A percentile compares a stretch with the other conserved stretches of the same genome.
phyloP scores from a whole-genome alignment of 2,888 invertebrate genomes.

The Mimumesa dahlbomi region DNA sequence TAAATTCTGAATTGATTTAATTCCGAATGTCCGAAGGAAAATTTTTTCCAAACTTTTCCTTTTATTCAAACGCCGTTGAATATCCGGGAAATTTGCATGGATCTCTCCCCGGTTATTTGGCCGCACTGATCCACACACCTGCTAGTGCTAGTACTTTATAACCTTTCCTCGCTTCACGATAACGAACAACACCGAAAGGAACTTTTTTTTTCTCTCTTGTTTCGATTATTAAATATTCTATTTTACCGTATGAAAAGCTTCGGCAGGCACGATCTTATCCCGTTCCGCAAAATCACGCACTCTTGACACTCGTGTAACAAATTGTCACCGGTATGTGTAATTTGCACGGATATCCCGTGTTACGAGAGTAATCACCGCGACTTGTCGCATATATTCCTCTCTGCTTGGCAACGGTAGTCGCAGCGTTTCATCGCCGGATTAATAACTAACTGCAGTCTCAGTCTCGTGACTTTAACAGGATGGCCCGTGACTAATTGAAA shows the following conservation, averaged over 20 bases:
- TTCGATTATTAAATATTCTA: too few species aligned
- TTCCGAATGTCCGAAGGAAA: neutral
- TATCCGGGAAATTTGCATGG: neutral
- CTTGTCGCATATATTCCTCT: neutral
- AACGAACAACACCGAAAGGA: too few species aligned
- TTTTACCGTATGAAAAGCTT: too few species aligned
- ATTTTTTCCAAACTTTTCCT: too few species aligned
- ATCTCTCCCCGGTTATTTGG: too few species aligned
- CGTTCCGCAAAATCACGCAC: too few species aligned
- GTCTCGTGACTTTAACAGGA: constrained; percentile 21
- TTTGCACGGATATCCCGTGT: constrained; percentile 16
- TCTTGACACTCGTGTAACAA: neutral
- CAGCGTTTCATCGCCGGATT: constrained; percentile 18
- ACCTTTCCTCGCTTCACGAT: too few species aligned
- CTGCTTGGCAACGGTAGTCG: constrained; percentile 2
- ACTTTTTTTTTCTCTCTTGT: too few species aligned
- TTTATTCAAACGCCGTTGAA: neutral
- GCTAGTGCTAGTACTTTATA: too few species aligned
- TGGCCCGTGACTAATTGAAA: constrained; percentile 38
- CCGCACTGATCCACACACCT: too few species aligned
- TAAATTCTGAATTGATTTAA: constrained; percentile 19
- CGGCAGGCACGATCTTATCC: too few species aligned
- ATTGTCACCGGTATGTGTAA: neutral
- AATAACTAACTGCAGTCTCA: constrained; percentile 24
- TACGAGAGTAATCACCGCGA: constrained; percentile 16